A percentile compares a stretch with the other conserved stretches of the same genome.
These are phyloP conservation scores for Trissolcus brochymenae DNA, from an alignment of 2,888 invertebrate species.

Conservation along the genomic window DNA sequence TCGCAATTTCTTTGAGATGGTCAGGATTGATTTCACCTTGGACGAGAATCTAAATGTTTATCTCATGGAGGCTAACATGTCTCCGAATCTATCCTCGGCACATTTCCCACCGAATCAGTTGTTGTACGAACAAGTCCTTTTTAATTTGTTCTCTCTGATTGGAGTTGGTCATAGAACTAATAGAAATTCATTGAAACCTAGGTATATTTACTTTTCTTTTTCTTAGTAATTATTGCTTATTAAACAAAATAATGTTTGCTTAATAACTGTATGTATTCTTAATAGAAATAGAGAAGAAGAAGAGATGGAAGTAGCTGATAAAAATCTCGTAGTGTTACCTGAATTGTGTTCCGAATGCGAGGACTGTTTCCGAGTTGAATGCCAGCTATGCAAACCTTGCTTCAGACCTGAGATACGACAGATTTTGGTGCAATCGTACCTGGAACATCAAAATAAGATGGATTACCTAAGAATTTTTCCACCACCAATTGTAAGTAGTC, in stretches of 20 bases:
- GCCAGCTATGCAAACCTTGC: slow-evolving; percentile 89
- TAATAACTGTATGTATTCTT: not conserved
- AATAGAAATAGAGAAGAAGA: slow-evolving; percentile 72
- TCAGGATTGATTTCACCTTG: slow-evolving; percentile 94
- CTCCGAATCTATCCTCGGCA: slow-evolving; percentile 95
- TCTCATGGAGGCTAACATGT: slow-evolving; percentile 98
- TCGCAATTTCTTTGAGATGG: slow-evolving; percentile 93
- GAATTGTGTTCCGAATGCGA: slow-evolving; percentile 81
- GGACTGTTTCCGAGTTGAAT: slow-evolving; percentile 82
- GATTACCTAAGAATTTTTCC: slow-evolving; percentile 91
- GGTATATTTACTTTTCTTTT: slow-evolving; percentile 70
- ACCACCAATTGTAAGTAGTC: slow-evolving; percentile 79
- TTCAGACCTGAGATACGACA: slow-evolving; percentile 80
- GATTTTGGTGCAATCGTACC: slow-evolving; percentile 83
- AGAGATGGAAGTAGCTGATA: slow-evolving; percentile 85
- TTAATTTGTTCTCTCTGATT: slow-evolving; percentile 87
- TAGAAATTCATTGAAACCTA: slow-evolving; percentile 73
- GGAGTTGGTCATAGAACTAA: slow-evolving; percentile 82
- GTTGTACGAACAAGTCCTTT: slow-evolving; percentile 94
- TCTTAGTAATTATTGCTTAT: too few relatives aligned
- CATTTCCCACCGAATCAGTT: slow-evolving; percentile 93
- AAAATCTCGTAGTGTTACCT: slow-evolving; percentile 87
- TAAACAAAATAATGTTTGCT: too few relatives aligned
- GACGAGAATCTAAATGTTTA: slow-evolving; percentile 91
- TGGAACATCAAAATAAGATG: slow-evolving; percentile 88